These are phyloP conservation scores for Fukomys damarensis DNA, from an alignment of 2,113 vertebrate species.

Conservation along the genomic window DNA sequence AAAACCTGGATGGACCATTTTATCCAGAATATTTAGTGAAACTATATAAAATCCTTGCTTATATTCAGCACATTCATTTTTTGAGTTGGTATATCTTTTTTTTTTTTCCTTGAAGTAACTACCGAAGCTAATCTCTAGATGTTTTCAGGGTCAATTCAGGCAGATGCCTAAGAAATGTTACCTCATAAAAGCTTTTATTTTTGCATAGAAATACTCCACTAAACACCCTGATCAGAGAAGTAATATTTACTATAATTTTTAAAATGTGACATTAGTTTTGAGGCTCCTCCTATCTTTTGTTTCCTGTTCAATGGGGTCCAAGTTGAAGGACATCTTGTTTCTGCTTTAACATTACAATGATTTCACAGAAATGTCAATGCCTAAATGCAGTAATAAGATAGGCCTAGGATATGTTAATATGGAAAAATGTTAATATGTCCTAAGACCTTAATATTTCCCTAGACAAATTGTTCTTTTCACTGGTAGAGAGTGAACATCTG, in stretches of 20 bases:
- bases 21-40: conserved; percentile 28
- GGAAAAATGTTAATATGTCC: conserved; percentile 35
- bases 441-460: conserved; percentile 17
- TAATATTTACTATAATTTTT: neutral
- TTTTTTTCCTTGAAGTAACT: neutral
- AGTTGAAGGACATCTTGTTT: neutral
- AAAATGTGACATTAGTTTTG: neutral
- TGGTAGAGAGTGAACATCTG: conserved; percentile 28
- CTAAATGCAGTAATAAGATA: neutral
- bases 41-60: neutral
- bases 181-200: neutral
- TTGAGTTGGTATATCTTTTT: neutral
- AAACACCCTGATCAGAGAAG: neutral
- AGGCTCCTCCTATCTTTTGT: neutral
- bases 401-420: neutral
- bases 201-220: neutral
- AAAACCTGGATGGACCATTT: conserved; percentile 26
- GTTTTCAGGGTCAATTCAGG: neutral
- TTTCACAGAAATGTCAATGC: neutral
- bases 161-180: neutral
- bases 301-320: neutral
- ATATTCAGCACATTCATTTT: neutral
- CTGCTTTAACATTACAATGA: neutral
- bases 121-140: neutral
- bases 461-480: conserved; percentile 10